Base-by-base conservation (phyloP, 1,140 invertebrate genomes). In the Goniozus legneri region DNA sequence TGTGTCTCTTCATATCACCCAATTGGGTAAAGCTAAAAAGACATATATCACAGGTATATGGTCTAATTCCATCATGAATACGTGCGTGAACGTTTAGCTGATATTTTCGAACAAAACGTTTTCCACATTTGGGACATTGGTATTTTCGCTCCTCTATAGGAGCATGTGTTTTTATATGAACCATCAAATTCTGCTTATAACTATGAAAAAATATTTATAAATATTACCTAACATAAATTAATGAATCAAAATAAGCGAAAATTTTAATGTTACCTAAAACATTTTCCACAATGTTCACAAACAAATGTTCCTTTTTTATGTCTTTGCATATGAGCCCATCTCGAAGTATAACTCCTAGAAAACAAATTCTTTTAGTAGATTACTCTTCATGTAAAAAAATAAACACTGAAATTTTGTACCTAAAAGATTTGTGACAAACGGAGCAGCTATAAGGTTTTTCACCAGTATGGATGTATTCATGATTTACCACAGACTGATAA, bases 1-100 rank as follows among this genome's bases (percentile, higher is more conserved):
- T 53, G 47, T 71, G 69, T 16, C 69, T 47, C 19, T 49, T 47
- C 67, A 69, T 67, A 40, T 73, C 70, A 2, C 68, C 68, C 39
- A 65, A 48, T 46, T 73, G 70, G 0, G 70, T 69, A 32, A 73
- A 73, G 37, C 63, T 59, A 19, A 61, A 59, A 1, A 52, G 50
- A 32, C 71, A 73, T 12, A 71, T 64, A 40, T 69, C 67, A 49
- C 70, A 73, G 3, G 77, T 74, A 60, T 84, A 87, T 0, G 85
- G 85, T 53, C 86, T 83, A 55, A 85, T 82, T 12, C 85, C 85
- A 48, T 83, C 84, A 54, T 86, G 84, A 45, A 84, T 83, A 42
- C 84, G 60, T 51, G 82, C 56, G 44, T 76, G 71, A 18, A 66
- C 56, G 12, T 64, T 67, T 8, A 75, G 37, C 39, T 67, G 65